Conservation (phyloP, 2,113 vertebrate species). For the Dipodomys ordii region DNA sequence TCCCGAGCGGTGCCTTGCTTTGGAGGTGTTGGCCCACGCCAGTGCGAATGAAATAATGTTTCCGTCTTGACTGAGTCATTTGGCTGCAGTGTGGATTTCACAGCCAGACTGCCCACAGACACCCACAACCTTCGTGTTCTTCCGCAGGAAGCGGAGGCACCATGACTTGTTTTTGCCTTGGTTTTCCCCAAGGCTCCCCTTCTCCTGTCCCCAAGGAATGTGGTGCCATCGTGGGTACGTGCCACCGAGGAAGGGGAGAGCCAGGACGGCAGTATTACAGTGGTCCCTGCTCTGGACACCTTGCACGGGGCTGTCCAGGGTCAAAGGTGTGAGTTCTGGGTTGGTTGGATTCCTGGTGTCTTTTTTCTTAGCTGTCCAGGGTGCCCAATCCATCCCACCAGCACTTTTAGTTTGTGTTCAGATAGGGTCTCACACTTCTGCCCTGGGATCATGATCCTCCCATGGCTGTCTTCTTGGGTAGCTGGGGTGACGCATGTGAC, state of each 20-base stretch:
- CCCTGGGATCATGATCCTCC: too few relatives aligned
- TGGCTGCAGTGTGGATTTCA: conserved; percentile 9
- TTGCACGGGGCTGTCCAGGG: rapidly evolving
- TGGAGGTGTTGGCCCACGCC: not conserved
- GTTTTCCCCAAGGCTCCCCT: not conserved
- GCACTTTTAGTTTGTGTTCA: too few relatives aligned
- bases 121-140: not conserved
- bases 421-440: too few relatives aligned
- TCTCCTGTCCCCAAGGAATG: not conserved
- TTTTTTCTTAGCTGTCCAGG: too few relatives aligned
- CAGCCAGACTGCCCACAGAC: not conserved
- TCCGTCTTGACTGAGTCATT: conserved; percentile 30
- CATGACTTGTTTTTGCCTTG: not conserved
- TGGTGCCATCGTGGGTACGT: not conserved
- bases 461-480: too few relatives aligned
- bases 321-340: not conserved
- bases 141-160: not conserved
- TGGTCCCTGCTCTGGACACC: not conserved
- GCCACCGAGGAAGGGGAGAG: not conserved
- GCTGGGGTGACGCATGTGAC: too few relatives aligned
- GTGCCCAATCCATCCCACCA: too few relatives aligned
- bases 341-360: not conserved
- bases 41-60: conserved; percentile 29
- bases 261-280: not conserved
- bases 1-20: not conserved